Percentiles rank a stretch among this genome's conserved stretches.
phyloP scores from a whole-genome alignment of 2,113 vertebrate genomes.

The Lutjanus erythropterus region DNA sequence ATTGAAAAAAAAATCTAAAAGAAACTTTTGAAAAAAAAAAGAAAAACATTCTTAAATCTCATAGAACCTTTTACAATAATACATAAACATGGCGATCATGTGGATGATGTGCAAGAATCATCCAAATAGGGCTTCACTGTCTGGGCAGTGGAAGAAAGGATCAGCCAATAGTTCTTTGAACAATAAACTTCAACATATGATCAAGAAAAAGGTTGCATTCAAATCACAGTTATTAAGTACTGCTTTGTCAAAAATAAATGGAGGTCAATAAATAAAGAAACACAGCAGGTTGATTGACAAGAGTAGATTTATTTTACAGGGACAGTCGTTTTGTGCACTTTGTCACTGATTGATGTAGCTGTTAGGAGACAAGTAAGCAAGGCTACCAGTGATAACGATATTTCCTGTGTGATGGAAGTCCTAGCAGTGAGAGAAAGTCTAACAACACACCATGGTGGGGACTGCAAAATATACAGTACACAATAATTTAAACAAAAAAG shows the following conservation, averaged over 20 bases:
- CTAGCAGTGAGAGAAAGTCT: background rate
- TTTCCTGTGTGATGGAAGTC: background rate
- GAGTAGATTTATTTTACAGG: background rate
- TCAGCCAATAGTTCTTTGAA: too few relatives aligned
- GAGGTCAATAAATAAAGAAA: slow-evolving; percentile 6
- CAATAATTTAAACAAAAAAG: background rate
- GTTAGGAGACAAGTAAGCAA: background rate
- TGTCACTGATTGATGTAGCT: background rate
- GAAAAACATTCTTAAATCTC: too few relatives aligned
- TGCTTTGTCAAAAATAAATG: background rate
- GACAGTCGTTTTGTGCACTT: background rate
- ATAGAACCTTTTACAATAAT: too few relatives aligned
- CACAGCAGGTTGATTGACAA: background rate
- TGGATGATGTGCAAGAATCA: too few relatives aligned
- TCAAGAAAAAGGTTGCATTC: too few relatives aligned
- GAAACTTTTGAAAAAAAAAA: too few relatives aligned
- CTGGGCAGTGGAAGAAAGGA: too few relatives aligned
- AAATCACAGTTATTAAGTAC: background rate
- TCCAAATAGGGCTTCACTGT: too few relatives aligned
- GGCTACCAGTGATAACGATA: too few relatives aligned
- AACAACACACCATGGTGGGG: background rate
- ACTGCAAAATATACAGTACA: background rate
- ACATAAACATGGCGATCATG: too few relatives aligned
- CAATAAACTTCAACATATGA: too few relatives aligned
- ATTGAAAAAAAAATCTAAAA: too few relatives aligned